These are phyloP conservation scores for Thalpophila matura DNA, from an alignment of 2,888 invertebrate genomes.

Conservation along the genomic window DNA sequence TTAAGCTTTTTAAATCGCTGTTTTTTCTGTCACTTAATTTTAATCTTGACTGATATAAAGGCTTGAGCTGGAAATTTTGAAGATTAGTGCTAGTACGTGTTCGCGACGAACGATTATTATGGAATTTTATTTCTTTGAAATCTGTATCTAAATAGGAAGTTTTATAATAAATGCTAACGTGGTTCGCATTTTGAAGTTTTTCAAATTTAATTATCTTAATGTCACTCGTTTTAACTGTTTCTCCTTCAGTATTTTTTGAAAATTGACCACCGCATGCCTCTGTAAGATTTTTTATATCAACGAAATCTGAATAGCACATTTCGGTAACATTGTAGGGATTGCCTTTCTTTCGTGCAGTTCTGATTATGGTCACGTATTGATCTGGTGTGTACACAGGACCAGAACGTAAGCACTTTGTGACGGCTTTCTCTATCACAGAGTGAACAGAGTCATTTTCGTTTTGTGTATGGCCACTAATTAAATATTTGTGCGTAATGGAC, in stretches of 20 bases:
- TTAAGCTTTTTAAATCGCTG: slow-evolving; percentile 40
- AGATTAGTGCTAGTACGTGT: slow-evolving; percentile 23
- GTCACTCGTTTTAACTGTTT: slow-evolving; percentile 8
- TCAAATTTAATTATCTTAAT: slow-evolving; percentile 17
- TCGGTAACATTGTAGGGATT: slow-evolving; percentile 41
- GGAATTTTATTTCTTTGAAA: slow-evolving; percentile 41
- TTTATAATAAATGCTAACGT: slow-evolving; percentile 26
- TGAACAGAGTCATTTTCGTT: slow-evolving; percentile 17
- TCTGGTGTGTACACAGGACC: slow-evolving; percentile 45
- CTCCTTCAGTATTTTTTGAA: slow-evolving; percentile 10
- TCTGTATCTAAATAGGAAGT: slow-evolving; percentile 36
- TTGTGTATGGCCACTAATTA: slow-evolving; percentile 19
- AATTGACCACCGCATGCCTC: no score
- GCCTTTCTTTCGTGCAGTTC: slow-evolving; percentile 42
- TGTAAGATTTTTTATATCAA: no score
- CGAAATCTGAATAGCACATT: no score
- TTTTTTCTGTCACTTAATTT: slow-evolving; percentile 42
- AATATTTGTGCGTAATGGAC: slow-evolving; percentile 18
- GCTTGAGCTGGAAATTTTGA: slow-evolving; percentile 33
- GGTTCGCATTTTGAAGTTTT: slow-evolving; percentile 15
- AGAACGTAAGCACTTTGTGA: slow-evolving; percentile 35
- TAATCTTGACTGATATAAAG: slow-evolving; percentile 42
- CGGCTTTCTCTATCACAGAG: slow-evolving; percentile 42
- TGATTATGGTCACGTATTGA: slow-evolving; percentile 39
- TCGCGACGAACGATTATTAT: slow-evolving; percentile 34